Conservation (phyloP, 2,113 vertebrate species). For the Hyperopisus bebe region DNA sequence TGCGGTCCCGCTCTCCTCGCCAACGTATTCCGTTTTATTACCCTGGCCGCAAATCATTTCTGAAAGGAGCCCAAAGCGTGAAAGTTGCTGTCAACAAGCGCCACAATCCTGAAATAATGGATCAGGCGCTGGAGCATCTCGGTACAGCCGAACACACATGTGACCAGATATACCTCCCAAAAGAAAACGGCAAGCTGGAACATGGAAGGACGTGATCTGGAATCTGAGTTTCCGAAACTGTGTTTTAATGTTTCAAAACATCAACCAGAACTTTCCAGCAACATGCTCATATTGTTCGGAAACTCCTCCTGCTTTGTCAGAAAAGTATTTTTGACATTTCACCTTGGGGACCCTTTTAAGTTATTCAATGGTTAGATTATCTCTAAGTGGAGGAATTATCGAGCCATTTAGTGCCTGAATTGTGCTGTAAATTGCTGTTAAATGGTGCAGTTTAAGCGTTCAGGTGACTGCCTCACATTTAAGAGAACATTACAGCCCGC, state of each 20-base stretch:
- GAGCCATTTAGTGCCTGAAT: not conserved
- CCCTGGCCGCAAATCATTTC: not conserved
- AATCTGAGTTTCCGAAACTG: not conserved
- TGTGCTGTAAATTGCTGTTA: constrained; percentile 12
- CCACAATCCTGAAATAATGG: not conserved
- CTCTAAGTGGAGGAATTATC: constrained; percentile 1
- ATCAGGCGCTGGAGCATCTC: not conserved
- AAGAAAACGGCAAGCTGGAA: not conserved
- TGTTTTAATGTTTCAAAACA: not conserved
- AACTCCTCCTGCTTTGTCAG: not conserved
- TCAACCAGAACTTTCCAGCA: not conserved
- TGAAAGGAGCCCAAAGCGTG: not conserved
- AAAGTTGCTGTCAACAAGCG: not conserved
- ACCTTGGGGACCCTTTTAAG: not conserved
- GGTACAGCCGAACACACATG: not conserved
- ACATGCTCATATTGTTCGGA: not conserved
- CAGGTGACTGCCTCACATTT: not conserved
- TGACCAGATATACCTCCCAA: not conserved
- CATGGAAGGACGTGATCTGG: not conserved
- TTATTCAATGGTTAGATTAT: constrained; percentile 12
- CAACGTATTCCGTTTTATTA: not conserved
- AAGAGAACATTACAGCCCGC: not conserved
- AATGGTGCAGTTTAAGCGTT: constrained; percentile 5
- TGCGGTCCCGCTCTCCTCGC: not conserved
- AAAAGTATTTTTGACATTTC: not conserved